Evolutionary conservation across 35 echinoderm and acorn worm species (phyloP).

Genomic region (Lytechinus variegatus): DNA sequence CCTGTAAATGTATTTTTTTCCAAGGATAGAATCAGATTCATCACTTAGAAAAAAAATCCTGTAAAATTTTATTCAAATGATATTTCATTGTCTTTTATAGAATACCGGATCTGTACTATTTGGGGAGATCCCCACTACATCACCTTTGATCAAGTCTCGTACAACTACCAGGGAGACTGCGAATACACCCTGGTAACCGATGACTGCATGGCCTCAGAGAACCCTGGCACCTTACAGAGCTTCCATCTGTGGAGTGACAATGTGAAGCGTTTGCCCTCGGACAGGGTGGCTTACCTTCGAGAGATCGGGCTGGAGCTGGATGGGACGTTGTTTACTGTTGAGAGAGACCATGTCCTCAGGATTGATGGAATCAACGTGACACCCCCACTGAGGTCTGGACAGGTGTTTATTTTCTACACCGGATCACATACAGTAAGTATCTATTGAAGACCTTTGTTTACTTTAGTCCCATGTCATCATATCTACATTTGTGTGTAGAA

Average conservation of each 20-base stretch:
- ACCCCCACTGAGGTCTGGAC: conserved; percentile 42
- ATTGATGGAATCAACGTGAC: conserved; percentile 62
- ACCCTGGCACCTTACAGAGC: conserved; percentile 17
- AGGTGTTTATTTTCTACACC: conserved; percentile 62
- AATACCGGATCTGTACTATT: conserved; percentile 60
- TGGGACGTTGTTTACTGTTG: conserved; percentile 52
- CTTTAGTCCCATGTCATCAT: no score
- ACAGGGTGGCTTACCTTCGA: conserved; percentile 60
- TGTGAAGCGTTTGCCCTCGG: conserved; percentile 59
- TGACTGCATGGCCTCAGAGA: background rate
- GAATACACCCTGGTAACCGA: conserved; percentile 71
- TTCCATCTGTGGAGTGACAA: conserved; percentile 71
- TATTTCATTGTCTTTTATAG: conserved; percentile 14
- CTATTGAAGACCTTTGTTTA: background rate
- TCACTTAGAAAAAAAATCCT: no score
- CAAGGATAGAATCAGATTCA: no score
- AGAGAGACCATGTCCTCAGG: conserved; percentile 53
- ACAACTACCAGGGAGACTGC: conserved; percentile 77
- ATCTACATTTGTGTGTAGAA: no score
- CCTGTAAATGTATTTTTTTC: no score
- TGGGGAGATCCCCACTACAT: conserved; percentile 93
- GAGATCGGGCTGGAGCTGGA: conserved; percentile 57
- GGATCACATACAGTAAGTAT: conserved; percentile 73
- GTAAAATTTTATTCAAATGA: background rate
- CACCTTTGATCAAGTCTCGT: conserved; percentile 66